Base-by-base conservation (phyloP, 2,797 vertebrate genomes). In the Limosa lapponica region DNA sequence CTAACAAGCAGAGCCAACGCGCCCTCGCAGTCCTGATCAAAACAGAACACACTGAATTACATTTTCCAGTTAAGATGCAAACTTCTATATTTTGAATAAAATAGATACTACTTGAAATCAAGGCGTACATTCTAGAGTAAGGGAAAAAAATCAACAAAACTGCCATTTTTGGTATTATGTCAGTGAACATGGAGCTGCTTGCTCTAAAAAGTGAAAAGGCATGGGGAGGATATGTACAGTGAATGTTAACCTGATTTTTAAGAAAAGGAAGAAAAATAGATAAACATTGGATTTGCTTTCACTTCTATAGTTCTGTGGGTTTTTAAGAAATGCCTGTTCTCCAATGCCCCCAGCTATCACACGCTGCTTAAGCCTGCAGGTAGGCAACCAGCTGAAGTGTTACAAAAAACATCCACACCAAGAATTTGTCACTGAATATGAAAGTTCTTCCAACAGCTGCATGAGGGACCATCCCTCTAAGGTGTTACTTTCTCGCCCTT, bases 71-170 rank as follows among this genome's bases (percentile, higher is more conserved):
- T 32, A 59, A 79, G 46, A 70, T 17, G 34, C 10, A 71, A 75
- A 51, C 9, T 36, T 11, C n/a, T 34, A 2, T 24, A 55, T 51
- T 55, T 2, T 5, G 20, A 94, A 41, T 24, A 78, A 58, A 81
- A 82, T 2, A 55, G 25, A 41, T 24, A 34, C 20, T 37, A 74
- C 36, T 54, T 58, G 54, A 89, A 90, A 75, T 36, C 19, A 66
- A 61, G 34, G 10, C 2, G 52, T 72, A 25, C n/a, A 54, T 13
- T 58, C 23, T 37, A 67, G 4, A 81, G 13, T 5, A 89, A 84
- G 14, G 16, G 11, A 36, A 75, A 67, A 52, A 5, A 0, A 0
- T 2, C 4, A 44, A 30, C 3, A 72, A 48, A 66, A 36, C 11
- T 8, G 17, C 43, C 2, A 34, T 41, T 67, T 78, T 67, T 78